Conservation (phyloP, 2,113 vertebrate genomes). For the Taxidea taxus region DNA sequence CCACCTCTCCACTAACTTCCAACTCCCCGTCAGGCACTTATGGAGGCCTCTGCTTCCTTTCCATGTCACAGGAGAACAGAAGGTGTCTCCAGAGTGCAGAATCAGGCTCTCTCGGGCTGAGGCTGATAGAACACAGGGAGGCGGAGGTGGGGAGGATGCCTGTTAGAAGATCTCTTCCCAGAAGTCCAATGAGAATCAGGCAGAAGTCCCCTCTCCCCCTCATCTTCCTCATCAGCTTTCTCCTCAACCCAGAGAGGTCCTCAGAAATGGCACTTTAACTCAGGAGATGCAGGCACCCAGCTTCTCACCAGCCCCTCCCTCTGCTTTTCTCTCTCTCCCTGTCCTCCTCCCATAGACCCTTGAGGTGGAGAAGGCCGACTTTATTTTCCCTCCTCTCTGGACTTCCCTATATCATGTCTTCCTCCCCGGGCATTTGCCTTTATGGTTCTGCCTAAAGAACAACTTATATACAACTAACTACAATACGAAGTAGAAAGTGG, state of each 20-base stretch:
- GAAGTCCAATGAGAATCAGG: not conserved
- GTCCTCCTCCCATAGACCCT: not conserved
- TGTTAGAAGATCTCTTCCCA: not conserved
- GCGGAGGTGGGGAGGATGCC: too few species aligned
- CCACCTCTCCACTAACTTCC: not conserved
- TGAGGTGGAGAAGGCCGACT: not conserved
- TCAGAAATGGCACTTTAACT: not conserved
- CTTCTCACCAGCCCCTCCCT: not conserved
- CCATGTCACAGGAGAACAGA: not conserved
- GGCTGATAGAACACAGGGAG: not conserved
- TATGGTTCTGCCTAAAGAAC: not conserved
- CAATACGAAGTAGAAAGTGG: not conserved
- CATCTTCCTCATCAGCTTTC: not conserved
- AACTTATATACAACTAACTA: not conserved
- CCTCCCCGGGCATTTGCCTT: not conserved
- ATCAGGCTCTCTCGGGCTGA: not conserved
- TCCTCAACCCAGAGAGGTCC: not conserved
- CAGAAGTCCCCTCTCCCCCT: not conserved
- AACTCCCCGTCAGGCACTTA: not conserved
- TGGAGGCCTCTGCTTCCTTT: not conserved
- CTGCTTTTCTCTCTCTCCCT: not conserved
- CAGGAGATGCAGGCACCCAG: fast-evolving
- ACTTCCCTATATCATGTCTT: not conserved
- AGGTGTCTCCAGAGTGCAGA: not conserved
- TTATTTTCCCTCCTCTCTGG: not conserved